Percentiles rank a stretch among this genome's conserved stretches.
phyloP scores from a whole-genome alignment of 2,797 vertebrate species.

The Hyperoplus immaculatus region DNA sequence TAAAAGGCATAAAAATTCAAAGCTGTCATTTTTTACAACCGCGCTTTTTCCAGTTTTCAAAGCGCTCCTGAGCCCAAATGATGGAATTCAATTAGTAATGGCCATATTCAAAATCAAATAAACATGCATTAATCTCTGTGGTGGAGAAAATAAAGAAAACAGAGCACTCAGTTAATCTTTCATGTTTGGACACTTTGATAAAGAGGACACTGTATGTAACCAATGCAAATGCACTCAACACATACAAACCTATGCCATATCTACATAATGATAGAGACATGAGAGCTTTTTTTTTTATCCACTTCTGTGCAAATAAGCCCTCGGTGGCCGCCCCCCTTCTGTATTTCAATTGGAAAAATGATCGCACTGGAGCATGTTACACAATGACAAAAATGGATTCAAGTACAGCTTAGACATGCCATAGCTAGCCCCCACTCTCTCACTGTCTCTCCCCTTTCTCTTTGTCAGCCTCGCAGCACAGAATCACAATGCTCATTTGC shows the following conservation, averaged over 20 bases:
- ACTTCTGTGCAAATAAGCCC: constrained; percentile 46
- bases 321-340: constrained; percentile 45
- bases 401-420: constrained; percentile 41
- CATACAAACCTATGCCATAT: constrained; percentile 25
- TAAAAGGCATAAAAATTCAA: constrained; percentile 41
- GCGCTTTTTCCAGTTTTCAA: constrained; percentile 40
- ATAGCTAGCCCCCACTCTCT: background rate
- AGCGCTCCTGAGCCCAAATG: constrained; percentile 49
- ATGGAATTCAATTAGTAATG: constrained; percentile 66
- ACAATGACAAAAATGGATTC: constrained; percentile 42
- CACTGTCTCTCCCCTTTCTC: constrained; percentile 38
- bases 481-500: constrained; percentile 80
- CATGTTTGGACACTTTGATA: background rate
- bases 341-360: constrained; percentile 48
- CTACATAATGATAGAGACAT: constrained; percentile 7
- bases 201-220: background rate
- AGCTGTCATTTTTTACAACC: constrained; percentile 30
- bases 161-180: background rate
- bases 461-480: constrained; percentile 62
- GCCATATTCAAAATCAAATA: constrained; percentile 56
- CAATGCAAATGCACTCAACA: constrained; percentile 26
- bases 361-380: constrained; percentile 34
- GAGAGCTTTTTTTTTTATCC: constrained; percentile 34
- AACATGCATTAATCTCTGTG: constrained; percentile 49
- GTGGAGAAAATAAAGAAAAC: constrained; percentile 27